A percentile compares a stretch with the other conserved stretches of the same genome.
These are phyloP conservation scores for Maccullochella peelii DNA, from an alignment of 2,113 vertebrate species.

Conservation along the genomic window DNA sequence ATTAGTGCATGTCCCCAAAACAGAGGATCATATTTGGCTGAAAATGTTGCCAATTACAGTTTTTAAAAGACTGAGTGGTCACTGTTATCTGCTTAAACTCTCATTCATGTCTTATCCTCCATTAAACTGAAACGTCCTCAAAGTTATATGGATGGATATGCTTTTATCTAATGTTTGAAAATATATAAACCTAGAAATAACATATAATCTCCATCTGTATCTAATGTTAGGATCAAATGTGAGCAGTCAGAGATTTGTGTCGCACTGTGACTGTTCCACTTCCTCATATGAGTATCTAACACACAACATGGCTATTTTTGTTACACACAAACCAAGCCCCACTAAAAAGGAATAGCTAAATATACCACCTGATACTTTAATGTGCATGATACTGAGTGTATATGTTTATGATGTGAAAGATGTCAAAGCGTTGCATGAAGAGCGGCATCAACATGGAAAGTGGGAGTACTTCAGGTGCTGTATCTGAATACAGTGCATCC, in stretches of 20 bases:
- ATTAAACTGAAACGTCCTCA: neutral
- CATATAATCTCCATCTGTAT: neutral
- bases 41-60: constrained; percentile 32
- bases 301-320: neutral
- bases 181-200: neutral
- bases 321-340: neutral
- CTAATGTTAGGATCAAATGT: too few species aligned
- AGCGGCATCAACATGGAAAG: neutral
- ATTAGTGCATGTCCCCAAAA: constrained; percentile 52
- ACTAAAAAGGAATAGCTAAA: neutral
- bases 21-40: constrained; percentile 26
- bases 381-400: neutral
- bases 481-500: too few species aligned
- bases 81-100: constrained; percentile 20
- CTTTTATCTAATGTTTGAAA: neutral
- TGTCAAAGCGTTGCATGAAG: constrained; percentile 11
- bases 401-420: constrained; percentile 56
- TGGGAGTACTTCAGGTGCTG: constrained; percentile 60
- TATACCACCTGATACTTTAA: neutral
- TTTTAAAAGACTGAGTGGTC: constrained; percentile 12
- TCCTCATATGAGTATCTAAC: neutral
- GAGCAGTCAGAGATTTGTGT: neutral
- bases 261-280: neutral
- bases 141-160: neutral
- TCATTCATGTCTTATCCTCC: neutral